Base-by-base conservation (phyloP, 1,140 invertebrate species). In the Penaeus japonicus region DNA sequence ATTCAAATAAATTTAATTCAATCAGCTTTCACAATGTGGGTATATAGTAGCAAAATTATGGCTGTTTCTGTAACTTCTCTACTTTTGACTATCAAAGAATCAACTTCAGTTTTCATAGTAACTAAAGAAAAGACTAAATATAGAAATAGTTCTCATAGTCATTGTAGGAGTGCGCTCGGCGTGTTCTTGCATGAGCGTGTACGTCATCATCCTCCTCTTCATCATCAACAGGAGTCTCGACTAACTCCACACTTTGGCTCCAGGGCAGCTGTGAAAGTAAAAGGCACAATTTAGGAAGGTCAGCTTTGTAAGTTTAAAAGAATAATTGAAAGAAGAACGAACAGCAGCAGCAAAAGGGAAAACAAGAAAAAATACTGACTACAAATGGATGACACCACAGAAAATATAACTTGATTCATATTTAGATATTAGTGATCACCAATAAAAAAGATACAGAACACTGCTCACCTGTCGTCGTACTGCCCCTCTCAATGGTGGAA, bases 131-230 rank as follows among this genome's bases (percentile, higher is more conserved):
- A 30, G 73, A 10, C 59, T 70, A 87, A 18, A 87, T 87, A 30
- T 87, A 87, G n/a, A 87, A 87, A 47, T 87, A 87, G 57, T 87
- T 87, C 70, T 87, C 85, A 70, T 87, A 87, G 57, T 87, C 85
- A 70, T 87, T 87, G 77, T 87, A 87, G 47, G 85, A 87, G 57
- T 87, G 85, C 3, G 85, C 85, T n/a, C 85, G 39, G 30, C 85
- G 77, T n/a, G 85, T 87, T 35, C 77, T 32, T 59, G 77, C 39
- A 47, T 55, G 30, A 53, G 85, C 18, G 7, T 59, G 35, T 12
- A 79, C 57, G 18, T 54, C 59, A 47, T 54, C 59, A 70, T 65
- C 35, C 2, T 78, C 55, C 24, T 77, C 35, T 2, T 87, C 85
- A 53, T 87, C 85, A 65, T 87, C 85, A 35, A 87, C 85, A 0